Conservation (phyloP, 2,113 vertebrate species). For the Sarotherodon lohbergeri region DNA sequence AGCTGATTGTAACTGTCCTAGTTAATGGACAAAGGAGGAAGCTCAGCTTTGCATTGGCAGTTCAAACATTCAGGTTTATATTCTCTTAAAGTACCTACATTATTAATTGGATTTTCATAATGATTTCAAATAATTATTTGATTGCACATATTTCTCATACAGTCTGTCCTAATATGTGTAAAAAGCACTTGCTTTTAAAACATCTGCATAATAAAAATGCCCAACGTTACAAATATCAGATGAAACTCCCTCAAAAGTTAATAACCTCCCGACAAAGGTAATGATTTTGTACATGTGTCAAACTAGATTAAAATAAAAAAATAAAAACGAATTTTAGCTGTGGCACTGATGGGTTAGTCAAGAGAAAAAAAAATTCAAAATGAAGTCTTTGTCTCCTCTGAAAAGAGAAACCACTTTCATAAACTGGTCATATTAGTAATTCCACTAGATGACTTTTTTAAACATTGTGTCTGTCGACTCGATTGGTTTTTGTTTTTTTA, state of each 20-base stretch:
- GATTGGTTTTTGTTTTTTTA: conserved; percentile 9
- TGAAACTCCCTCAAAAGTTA: background rate
- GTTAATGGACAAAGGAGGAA: background rate
- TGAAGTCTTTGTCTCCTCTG: background rate
- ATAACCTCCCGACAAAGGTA: background rate
- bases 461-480: background rate
- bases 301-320: background rate
- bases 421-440: background rate
- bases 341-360: background rate
- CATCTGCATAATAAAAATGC: background rate
- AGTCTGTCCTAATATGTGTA: background rate
- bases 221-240: background rate
- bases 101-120: background rate
- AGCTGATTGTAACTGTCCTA: background rate
- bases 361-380: background rate
- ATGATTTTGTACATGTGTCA: background rate
- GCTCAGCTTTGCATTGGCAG: rapidly evolving
- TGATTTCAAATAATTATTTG: background rate
- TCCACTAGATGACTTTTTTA: background rate
- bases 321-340: background rate
- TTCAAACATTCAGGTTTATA: background rate
- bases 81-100: background rate
- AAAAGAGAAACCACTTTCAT: background rate
- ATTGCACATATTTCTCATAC: background rate
- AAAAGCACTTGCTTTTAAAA: background rate